A percentile compares a stretch with the other conserved stretches of the same genome.
These are phyloP conservation scores for Drosophila subquinaria DNA, from an alignment of 2,888 invertebrate genomes.

Conservation along the genomic window DNA sequence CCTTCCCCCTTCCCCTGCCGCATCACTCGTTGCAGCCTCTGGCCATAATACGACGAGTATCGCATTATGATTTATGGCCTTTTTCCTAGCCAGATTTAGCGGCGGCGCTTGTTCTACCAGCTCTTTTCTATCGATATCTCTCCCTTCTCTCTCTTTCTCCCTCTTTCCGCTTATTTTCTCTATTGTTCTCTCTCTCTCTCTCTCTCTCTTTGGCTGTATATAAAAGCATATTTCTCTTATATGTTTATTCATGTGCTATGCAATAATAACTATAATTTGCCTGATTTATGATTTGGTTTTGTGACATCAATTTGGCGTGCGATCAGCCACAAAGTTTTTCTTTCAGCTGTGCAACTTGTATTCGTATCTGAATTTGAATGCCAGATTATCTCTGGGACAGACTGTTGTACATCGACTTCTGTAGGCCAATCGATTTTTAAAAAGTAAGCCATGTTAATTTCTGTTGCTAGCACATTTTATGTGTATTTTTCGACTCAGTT, in stretches of 20 bases:
- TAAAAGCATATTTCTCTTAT: slow-evolving; percentile 29
- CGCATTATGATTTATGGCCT: slow-evolving; percentile 73
- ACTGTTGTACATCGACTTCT: slow-evolving; percentile 12
- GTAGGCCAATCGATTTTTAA: neutral
- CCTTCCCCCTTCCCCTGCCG: slow-evolving; percentile 19
- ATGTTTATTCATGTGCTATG: slow-evolving; percentile 60
- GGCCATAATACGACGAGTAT: slow-evolving; percentile 45
- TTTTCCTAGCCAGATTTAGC: slow-evolving; percentile 63
- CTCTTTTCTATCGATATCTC: slow-evolving; percentile 59
- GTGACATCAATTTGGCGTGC: slow-evolving; percentile 76
- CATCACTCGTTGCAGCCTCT: slow-evolving; percentile 40
- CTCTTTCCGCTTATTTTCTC: neutral
- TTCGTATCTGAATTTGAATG: slow-evolving; percentile 25
- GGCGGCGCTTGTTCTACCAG: slow-evolving; percentile 77
- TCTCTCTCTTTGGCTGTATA: slow-evolving; percentile 1
- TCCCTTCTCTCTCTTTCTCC: slow-evolving; percentile 8
- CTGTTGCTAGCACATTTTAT: neutral
- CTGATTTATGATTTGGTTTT: slow-evolving; percentile 76
- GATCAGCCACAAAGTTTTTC: slow-evolving; percentile 10
- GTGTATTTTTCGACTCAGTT: neutral
- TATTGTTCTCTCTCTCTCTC: too few species aligned
- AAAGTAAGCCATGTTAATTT: neutral
- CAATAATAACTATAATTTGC: slow-evolving; percentile 79
- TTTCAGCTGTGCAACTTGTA: slow-evolving; percentile 20
- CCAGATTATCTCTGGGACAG: neutral